Base-by-base conservation (phyloP, 2,113 vertebrate species). In the Pygoscelis adeliae region DNA sequence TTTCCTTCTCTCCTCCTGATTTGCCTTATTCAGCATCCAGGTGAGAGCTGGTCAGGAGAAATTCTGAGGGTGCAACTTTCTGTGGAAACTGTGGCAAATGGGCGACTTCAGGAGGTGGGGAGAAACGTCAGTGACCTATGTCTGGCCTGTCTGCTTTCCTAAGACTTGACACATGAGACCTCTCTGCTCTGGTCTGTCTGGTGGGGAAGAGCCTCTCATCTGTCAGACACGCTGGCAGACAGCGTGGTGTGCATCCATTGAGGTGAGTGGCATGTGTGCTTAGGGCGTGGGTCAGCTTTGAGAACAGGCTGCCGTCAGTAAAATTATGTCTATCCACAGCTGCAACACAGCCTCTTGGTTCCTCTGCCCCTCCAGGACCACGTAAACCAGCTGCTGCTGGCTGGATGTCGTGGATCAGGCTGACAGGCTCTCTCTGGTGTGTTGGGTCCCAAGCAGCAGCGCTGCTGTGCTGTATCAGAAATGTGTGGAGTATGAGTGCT, bases 401-500 rank as follows among this genome's bases (percentile, higher is more conserved):
- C 82, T 44, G 58, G 22, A 25, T 1, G 3, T 63, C 1, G 1
- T 0, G 2, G 44, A 36, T 82, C 36, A 34, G 50, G 21, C 49
- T 56, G 72, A 63, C 5, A 2, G 46, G 55, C 30, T 32, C 9
- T 50, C 7, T 58, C 29, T 63, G 47, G 10, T 61, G 40, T 34
- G 42, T 19, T 36, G 65, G 42, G 26, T 58, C 32, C 27, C 22
- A 13, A 26, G 42, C 15, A 78, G 55, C 29, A 10, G 19, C 1
- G 3, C 55, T 62, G 71, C 29, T n/a, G 34, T 62, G 29, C 89
- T 65, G 59, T 29, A 34, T 52, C 20, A 11, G 50, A 65, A 34
- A 29, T 1, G 1, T 34, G 10, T 52, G 36, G 22, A 50, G 32
- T 22, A 8, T 1, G 1, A 38, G 70, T 36, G 66, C 44, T 50